Conservation (phyloP, 2,888 invertebrate species). For the Scaptomyza flava region DNA sequence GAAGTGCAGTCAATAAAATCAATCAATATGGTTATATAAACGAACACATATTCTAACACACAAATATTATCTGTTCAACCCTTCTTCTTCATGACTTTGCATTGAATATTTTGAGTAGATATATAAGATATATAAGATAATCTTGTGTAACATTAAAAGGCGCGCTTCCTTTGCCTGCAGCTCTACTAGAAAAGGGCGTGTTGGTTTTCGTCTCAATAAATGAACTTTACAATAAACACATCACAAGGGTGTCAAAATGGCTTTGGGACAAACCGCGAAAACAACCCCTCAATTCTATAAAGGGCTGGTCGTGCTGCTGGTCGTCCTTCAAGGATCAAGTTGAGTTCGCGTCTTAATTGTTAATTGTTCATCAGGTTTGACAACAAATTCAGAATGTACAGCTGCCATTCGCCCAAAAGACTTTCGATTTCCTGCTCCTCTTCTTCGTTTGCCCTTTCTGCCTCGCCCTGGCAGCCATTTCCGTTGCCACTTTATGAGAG, state of each 20-base stretch:
- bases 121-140: too few relatives aligned
- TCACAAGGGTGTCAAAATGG: constrained; percentile 70
- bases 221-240: constrained; percentile 63
- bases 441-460: not conserved
- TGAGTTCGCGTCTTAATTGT: constrained; percentile 48
- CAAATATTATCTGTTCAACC: too few relatives aligned
- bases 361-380: constrained; percentile 67
- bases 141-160: constrained; percentile 12
- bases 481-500: constrained; percentile 40
- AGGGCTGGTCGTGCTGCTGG: not conserved
- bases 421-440: constrained; percentile 16
- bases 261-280: constrained; percentile 17
- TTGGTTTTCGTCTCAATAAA: constrained; percentile 46
- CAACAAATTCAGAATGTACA: constrained; percentile 48
- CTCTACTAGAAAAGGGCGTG: constrained; percentile 56
- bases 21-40: not conserved
- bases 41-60: not conserved
- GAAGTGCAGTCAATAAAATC: not conserved
- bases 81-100: not conserved
- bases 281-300: constrained; percentile 38
- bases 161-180: constrained; percentile 34
- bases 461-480: constrained; percentile 47
- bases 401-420: constrained; percentile 52
- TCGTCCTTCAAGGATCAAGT: constrained; percentile 34
- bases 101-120: not conserved